Percentiles rank a stretch among this genome's conserved stretches.
Evolutionary conservation across 2,888 invertebrate species (phyloP).

Genomic region (Himalopsyche japonica): DNA sequence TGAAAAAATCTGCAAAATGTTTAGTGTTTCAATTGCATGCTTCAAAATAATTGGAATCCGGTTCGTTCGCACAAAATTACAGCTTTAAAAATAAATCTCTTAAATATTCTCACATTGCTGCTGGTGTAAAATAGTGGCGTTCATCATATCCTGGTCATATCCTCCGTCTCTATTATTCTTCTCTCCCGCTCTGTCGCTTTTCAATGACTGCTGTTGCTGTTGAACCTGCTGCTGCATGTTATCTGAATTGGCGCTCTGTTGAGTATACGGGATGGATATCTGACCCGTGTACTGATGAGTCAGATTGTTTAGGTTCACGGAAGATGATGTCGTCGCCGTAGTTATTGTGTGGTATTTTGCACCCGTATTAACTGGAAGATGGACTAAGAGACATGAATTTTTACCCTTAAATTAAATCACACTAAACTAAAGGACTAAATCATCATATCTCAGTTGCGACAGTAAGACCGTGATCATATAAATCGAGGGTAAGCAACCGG

Average conservation of each 20-base stretch:
- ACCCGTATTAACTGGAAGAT: slow-evolving; percentile 53
- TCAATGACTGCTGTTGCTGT: slow-evolving; percentile 51
- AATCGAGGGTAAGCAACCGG: too few species aligned
- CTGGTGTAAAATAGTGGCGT: slow-evolving; percentile 56
- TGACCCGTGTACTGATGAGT: slow-evolving; percentile 40
- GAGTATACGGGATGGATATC: slow-evolving; percentile 53
- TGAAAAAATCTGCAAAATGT: too few species aligned
- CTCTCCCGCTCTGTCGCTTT: slow-evolving; percentile 43
- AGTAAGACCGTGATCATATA: too few species aligned
- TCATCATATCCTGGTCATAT: slow-evolving; percentile 61
- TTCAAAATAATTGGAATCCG: too few species aligned
- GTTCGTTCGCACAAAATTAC: too few species aligned
- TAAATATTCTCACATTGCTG: slow-evolving; percentile 43
- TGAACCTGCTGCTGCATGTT: slow-evolving; percentile 42
- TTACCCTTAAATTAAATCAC: too few species aligned
- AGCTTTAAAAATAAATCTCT: too few species aligned
- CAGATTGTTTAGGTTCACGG: slow-evolving; percentile 46
- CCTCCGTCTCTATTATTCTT: slow-evolving; percentile 48
- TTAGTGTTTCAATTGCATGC: too few species aligned
- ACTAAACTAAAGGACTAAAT: too few species aligned
- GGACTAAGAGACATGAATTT: not conserved
- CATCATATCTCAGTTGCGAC: too few species aligned
- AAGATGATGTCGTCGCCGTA: slow-evolving; percentile 53
- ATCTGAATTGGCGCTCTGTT: slow-evolving; percentile 50
- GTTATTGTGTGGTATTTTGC: slow-evolving; percentile 60